Evolutionary conservation across 1,140 invertebrate genomes (phyloP).

Genomic region (Drosophila nebulosa): DNA sequence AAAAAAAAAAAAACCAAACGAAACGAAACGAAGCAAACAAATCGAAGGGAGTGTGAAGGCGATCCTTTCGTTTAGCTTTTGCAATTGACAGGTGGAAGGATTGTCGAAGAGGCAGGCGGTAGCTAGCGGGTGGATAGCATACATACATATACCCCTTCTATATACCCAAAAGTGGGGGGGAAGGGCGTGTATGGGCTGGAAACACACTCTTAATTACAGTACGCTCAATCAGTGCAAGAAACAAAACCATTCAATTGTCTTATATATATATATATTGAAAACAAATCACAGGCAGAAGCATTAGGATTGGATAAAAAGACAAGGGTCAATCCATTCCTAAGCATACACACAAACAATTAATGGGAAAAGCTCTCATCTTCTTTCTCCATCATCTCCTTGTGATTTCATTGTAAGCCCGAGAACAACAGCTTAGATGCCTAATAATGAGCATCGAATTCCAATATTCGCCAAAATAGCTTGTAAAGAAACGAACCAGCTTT

Average conservation of each 20-base stretch:
- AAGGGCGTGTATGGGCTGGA: neutral
- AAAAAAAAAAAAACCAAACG: conserved; percentile 2
- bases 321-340: conserved; percentile 3
- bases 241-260: neutral
- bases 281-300: neutral
- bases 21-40: neutral
- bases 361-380: neutral
- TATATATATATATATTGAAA: neutral
- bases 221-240: conserved; percentile 29
- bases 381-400: neutral
- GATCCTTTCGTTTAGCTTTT: conserved; percentile 14
- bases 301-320: neutral
- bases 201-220: conserved; percentile 38
- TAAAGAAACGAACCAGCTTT: too few species aligned
- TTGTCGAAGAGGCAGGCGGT: neutral
- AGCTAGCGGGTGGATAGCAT: neutral
- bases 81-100: conserved; percentile 66
- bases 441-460: neutral
- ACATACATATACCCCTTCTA: neutral
- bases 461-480: neutral
- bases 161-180: too few species aligned
- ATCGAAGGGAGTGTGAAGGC: conserved; percentile 21
- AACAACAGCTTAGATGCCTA: too few species aligned
- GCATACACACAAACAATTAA: neutral
- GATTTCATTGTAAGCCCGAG: too few species aligned